Evolutionary conservation across 1,140 invertebrate species (phyloP), one percentile per base, ranked within the genome.

Genomic region (Lepidurus packardi): DNA sequence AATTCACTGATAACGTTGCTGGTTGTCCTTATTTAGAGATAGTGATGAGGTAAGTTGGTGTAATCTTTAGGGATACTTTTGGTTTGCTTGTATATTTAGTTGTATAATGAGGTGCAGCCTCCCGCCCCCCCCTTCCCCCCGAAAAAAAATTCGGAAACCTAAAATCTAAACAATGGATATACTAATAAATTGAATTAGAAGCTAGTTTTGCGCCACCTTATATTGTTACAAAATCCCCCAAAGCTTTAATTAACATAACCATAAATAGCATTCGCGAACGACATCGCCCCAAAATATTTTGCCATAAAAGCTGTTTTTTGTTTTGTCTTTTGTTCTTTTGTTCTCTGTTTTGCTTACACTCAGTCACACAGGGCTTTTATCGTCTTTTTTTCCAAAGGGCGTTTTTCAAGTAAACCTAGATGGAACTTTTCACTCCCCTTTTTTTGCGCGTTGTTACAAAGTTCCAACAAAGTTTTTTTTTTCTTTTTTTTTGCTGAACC

Each of bases 381-480:
- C 21, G 53, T 65, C 34, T 34, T 34, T 3, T 65, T 21, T 65
- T 65, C 9, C 21, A 11, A 65, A 65, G 53, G 53, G 53, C 53
- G 53, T 65, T 65, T 65, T 65, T 65, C 53, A 16, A n/a, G 53
- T 1, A 65, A 65, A 65, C 53, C 53, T 65, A 65, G 53, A 21
- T 65, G 53, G 53, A 65, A 65, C 9, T 65, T 13, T n/a, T 16
- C 53, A 21, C 21, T 65, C 53, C 21, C 21, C 21, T 13, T 21
- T 65, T 65, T 47, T 65, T 7, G 53, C 53, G 7, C 34, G 34
- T 65, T 65, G 13, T n/a, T 65, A n/a, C 45, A 65, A 45, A 45
- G 25, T 42, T 34, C 76, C 76, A 77, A 34, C 44, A 45, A 47
- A 41, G 45, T 77, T 47, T 77, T 43, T 47, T 43, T 45, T 47